phyloP scores from a whole-genome alignment of 1,140 invertebrate species.

The Triops longicaudatus region DNA sequence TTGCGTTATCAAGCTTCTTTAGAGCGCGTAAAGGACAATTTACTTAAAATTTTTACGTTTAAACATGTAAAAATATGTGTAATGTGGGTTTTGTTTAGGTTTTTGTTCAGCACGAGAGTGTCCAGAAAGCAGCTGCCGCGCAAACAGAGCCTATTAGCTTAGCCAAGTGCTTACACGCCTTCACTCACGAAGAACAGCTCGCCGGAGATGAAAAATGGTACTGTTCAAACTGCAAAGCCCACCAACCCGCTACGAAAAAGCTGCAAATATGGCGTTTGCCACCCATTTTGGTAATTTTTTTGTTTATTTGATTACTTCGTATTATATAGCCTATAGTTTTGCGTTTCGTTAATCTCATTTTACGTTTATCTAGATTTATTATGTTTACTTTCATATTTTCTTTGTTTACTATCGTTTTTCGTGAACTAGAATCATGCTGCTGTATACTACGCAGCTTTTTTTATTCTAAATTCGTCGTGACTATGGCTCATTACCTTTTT shows the following conservation, averaged over 20 bases:
- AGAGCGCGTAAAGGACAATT: constrained; percentile 52
- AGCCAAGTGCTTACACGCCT: constrained; percentile 67
- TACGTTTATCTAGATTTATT: constrained; percentile 25
- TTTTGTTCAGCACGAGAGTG: constrained; percentile 61
- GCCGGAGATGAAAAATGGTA: constrained; percentile 67
- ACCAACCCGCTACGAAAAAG: constrained; percentile 75
- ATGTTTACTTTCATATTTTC: no score
- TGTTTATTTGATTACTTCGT: constrained; percentile 35
- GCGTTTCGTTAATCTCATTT: constrained; percentile 24
- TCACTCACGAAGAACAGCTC: constrained; percentile 73
- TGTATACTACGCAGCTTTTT: no score
- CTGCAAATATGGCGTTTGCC: constrained; percentile 82
- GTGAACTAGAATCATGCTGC: no score
- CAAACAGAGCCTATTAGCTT: constrained; percentile 71
- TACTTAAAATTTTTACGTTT: neutral
- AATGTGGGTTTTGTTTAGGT: constrained; percentile 42
- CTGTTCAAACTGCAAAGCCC: constrained; percentile 69
- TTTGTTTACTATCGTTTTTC: no score
- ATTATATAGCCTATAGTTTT: no score
- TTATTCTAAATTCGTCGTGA: no score
- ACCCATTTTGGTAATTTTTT: constrained; percentile 61
- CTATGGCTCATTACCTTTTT: no score
- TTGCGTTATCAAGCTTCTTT: constrained; percentile 72
- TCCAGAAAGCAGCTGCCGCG: constrained; percentile 53
- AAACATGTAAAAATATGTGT: constrained; percentile 19